Evolutionary conservation across 2,888 invertebrate genomes (phyloP).

Genomic region (Brenthis ino): DNA sequence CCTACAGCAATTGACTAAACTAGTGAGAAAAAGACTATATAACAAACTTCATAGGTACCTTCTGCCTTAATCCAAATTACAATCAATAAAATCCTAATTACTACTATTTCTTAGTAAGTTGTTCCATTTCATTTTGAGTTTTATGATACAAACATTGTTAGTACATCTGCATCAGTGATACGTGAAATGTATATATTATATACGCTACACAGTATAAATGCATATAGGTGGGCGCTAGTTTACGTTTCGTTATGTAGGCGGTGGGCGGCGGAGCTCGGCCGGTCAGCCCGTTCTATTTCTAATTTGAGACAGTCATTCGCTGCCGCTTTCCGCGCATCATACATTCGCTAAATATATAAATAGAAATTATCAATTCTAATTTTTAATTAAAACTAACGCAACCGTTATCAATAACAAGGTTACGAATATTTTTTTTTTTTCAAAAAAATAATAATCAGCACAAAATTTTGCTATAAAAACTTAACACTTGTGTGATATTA

Average conservation of each 20-base stretch:
- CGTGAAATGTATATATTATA: slow-evolving; percentile 11
- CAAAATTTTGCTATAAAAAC: neutral
- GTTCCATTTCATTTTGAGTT: neutral
- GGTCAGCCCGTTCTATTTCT: slow-evolving; percentile 79
- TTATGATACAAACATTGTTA: slow-evolving; percentile 24
- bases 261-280: slow-evolving; percentile 39
- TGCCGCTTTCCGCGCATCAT: slow-evolving; percentile 76
- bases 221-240: slow-evolving; percentile 31
- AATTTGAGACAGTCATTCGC: slow-evolving; percentile 80
- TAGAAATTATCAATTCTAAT: slow-evolving; percentile 34
- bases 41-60: neutral
- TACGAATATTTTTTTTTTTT: neutral
- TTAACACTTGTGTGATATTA: slow-evolving; percentile 12
- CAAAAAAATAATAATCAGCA: neutral
- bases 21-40: neutral
- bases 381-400: slow-evolving; percentile 11
- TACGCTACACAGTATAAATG: slow-evolving; percentile 19
- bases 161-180: slow-evolving; percentile 10
- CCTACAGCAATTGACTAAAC: slow-evolving; percentile 1
- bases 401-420: neutral
- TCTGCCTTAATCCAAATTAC: neutral
- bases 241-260: slow-evolving; percentile 42
- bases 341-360: slow-evolving; percentile 67
- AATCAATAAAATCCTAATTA: slow-evolving; percentile 16
- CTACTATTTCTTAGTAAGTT: slow-evolving; percentile 5